phyloP scores from a whole-genome alignment of 2,888 invertebrate genomes.

The Eustalomyia histrio region DNA sequence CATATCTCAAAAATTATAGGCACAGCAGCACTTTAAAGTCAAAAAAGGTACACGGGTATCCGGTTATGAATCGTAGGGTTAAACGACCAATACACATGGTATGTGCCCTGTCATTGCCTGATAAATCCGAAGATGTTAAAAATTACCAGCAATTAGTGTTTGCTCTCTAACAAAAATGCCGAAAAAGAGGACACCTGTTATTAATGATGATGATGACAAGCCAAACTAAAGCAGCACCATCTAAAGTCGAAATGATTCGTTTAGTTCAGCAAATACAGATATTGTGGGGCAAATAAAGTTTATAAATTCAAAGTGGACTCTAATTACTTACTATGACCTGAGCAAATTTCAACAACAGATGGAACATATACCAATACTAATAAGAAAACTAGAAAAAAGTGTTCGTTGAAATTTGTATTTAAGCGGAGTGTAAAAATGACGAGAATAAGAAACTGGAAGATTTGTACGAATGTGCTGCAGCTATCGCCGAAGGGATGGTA shows the following conservation, averaged over 20 bases:
- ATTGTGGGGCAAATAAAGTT: neutral
- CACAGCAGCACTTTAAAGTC: too few species aligned
- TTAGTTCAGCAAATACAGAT: neutral
- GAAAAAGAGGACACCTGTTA: neutral
- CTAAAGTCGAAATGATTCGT: neutral
- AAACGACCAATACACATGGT: conserved; percentile 8
- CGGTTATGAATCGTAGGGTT: neutral
- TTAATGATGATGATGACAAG: neutral
- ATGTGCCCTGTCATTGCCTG: neutral
- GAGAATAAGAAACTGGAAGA: too few species aligned
- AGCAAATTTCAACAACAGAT: conserved; percentile 10
- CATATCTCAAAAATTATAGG: too few species aligned
- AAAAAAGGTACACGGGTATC: too few species aligned
- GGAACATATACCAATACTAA: neutral
- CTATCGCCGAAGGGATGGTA: neutral
- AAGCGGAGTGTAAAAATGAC: too few species aligned
- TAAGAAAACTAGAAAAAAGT: neutral
- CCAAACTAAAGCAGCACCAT: neutral
- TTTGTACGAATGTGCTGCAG: neutral
- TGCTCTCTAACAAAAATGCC: too few species aligned
- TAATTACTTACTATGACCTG: conserved; percentile 17
- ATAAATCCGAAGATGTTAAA: neutral
- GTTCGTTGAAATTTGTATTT: too few species aligned
- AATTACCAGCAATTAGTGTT: neutral
- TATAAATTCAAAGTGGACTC: conserved; percentile 29